phyloP scores from a whole-genome alignment of 2,113 vertebrate species.

The Piaya cayana region DNA sequence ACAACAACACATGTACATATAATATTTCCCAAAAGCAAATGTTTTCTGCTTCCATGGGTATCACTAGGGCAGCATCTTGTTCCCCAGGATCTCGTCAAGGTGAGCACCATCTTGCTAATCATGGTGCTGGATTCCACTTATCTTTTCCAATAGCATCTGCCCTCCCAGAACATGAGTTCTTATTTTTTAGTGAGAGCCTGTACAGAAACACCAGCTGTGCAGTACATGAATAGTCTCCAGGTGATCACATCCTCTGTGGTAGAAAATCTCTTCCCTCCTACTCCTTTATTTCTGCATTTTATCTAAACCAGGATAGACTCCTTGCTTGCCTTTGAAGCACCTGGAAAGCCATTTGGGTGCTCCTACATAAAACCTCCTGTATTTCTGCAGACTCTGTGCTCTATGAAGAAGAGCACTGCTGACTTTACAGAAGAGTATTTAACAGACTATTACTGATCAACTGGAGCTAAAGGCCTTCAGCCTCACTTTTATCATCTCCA shows the following conservation, averaged over 20 bases:
- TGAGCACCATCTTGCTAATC: background rate
- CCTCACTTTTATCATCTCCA: conserved; percentile 1
- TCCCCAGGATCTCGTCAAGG: background rate
- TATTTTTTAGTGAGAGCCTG: background rate
- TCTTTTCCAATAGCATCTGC: background rate
- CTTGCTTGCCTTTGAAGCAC: conserved; percentile 11
- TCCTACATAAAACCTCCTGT: background rate
- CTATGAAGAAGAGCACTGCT: background rate
- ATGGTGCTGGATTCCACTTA: background rate
- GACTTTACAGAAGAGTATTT: background rate
- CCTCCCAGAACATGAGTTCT: background rate
- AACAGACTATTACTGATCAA: background rate
- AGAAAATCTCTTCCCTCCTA: background rate
- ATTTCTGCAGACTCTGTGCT: conserved; percentile 10
- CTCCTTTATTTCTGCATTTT: background rate
- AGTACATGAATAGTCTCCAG: background rate
- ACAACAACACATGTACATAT: accelerated
- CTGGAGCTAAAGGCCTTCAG: conserved; percentile 15
- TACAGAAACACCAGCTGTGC: background rate
- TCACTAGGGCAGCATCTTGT: background rate
- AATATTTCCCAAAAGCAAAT: background rate
- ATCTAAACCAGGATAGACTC: background rate
- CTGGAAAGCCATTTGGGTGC: background rate
- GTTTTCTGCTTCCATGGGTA: background rate
- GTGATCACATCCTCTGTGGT: background rate